Conservation (phyloP, 2,888 invertebrate species). For the Amiota mariae region DNA sequence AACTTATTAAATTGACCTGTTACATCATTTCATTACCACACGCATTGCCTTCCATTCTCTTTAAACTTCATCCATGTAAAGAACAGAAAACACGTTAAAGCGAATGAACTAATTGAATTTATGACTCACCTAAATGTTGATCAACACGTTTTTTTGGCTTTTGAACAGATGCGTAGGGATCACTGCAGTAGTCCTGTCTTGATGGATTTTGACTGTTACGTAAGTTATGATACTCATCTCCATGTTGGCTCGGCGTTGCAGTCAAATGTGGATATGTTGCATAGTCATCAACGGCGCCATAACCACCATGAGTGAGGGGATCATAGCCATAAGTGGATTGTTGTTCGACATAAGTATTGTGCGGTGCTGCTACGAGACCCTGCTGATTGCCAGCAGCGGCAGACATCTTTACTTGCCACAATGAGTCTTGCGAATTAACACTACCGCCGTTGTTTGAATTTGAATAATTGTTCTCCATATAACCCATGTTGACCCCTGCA, state of each 20-base stretch:
- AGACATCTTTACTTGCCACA: constrained; percentile 95
- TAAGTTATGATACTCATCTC: constrained; percentile 81
- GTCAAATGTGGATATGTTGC: constrained; percentile 87
- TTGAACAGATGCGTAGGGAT: constrained; percentile 91
- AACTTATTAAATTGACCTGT: too few species aligned
- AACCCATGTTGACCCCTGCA: constrained; percentile 89
- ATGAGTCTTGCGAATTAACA: constrained; percentile 93
- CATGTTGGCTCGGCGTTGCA: constrained; percentile 78
- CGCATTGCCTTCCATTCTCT: not conserved
- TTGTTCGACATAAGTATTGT: constrained; percentile 78
- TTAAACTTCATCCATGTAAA: not conserved
- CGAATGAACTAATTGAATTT: not conserved
- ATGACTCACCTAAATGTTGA: constrained; percentile 87
- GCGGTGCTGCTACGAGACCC: constrained; percentile 74
- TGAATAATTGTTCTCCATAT: constrained; percentile 93
- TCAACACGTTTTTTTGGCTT: constrained; percentile 91
- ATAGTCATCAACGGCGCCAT: constrained; percentile 88
- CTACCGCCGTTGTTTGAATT: constrained; percentile 96
- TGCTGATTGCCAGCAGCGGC: constrained; percentile 81
- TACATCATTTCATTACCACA: too few species aligned
- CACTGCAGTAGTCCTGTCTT: constrained; percentile 89
- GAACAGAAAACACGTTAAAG: constrained; percentile 10
- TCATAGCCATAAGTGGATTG: constrained; percentile 85
- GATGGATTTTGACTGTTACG: constrained; percentile 87
- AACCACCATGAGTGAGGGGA: constrained; percentile 86